These are phyloP conservation scores for Caenorhabditis remanei DNA, from an alignment of 1,140 invertebrate genomes.

Conservation along the genomic window DNA sequence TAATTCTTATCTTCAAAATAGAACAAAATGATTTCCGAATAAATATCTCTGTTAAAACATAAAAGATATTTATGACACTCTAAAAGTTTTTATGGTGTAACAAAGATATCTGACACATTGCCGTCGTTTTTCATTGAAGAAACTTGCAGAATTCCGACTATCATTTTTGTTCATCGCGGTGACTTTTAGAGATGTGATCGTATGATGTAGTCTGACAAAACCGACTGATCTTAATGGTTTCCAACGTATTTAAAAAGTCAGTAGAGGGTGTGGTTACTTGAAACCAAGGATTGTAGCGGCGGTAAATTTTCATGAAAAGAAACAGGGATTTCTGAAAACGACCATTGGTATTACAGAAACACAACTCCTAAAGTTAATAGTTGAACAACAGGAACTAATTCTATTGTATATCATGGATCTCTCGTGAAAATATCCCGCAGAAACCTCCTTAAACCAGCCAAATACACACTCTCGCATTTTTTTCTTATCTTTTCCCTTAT, in stretches of 20 bases:
- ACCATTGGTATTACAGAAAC: too few species aligned
- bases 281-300: too few species aligned
- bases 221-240: background rate
- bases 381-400: too few species aligned
- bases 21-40: background rate
- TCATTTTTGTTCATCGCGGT: background rate
- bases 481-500: too few species aligned
- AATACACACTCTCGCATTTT: background rate
- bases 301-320: too few species aligned
- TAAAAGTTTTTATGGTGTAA: background rate
- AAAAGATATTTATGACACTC: too few species aligned
- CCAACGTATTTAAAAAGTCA: background rate
- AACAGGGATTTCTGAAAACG: too few species aligned
- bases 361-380: too few species aligned
- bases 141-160: background rate
- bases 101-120: constrained; percentile 4
- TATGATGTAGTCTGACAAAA: background rate
- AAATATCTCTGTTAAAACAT: too few species aligned
- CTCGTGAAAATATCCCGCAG: too few species aligned
- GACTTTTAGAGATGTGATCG: constrained; percentile 10
- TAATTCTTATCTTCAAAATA: background rate
- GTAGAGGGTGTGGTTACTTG: too few species aligned
- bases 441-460: background rate
- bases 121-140: background rate
- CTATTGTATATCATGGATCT: too few species aligned